Evolutionary conservation across 2,888 invertebrate species (phyloP), one percentile per base, ranked within the genome.

Genomic region (Seira sanloemensis): DNA sequence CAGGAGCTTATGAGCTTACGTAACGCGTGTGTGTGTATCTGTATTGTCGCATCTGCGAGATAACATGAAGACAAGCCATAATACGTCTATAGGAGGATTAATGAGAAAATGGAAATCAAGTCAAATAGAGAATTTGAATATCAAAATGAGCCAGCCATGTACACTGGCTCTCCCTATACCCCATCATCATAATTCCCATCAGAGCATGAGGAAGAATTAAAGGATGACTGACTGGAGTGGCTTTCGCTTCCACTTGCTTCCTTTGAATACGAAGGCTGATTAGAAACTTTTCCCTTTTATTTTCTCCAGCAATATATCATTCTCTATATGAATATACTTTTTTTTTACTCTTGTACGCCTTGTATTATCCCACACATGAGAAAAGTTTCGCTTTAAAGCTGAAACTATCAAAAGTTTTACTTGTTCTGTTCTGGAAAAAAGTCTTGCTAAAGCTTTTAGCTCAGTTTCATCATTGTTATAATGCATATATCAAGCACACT

Each of bases 101-200:
- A 58, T 58, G 58, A 58, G 58, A 58, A 58, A 58, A 75, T 75
- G 66, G 75, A 75, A 66, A 66, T 66, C 23, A 46, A 27, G 75
- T 18, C 75, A 75, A 75, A 66, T 66, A 12, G 37, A 27, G n/a
- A 75, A 65, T 66, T 66, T 66, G 66, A 65, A 65, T 75, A 75
- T 66, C 75, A 75, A 21, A 66, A n/a, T 66, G n/a, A 65, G 24
- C 46, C 75, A 75, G 66, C 16, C 7, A 21, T 50, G 18, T 5
- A 1, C 24, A n/a, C 19, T 18, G 26, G 23, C 23, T 19, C 69
- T 9, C 18, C 4, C 16, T 25, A 65, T 65, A 65, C 46, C 50
- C 71, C 71, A 21, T 58, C 58, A 58, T 58, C 58, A n/a, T 58
- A 58, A 58, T 58, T 58, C 12, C 58, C 58, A 58, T 58, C 58